Conservation (phyloP, 2,888 invertebrate species). For the Junonia oenone region DNA sequence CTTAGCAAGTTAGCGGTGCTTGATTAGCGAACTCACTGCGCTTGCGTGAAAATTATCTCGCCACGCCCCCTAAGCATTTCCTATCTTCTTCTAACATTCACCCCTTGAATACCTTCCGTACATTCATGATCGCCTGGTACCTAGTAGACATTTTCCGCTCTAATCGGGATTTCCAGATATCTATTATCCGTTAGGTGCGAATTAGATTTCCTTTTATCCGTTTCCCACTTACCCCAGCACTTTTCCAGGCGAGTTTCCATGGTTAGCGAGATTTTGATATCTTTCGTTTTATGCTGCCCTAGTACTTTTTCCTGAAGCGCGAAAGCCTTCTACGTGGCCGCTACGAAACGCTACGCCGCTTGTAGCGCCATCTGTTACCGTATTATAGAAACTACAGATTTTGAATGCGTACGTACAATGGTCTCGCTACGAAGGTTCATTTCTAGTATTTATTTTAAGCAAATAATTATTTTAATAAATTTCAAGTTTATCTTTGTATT, state of each 20-base stretch:
- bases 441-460: no score
- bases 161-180: constrained; percentile 75
- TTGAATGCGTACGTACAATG: no score
- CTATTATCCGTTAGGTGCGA: constrained; percentile 53
- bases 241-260: constrained; percentile 18
- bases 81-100: constrained; percentile 46
- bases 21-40: constrained; percentile 29
- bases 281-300: constrained; percentile 44
- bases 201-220: constrained; percentile 61
- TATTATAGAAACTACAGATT: background rate
- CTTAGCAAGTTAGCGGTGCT: background rate
- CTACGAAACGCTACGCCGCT: constrained; percentile 23
- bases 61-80: constrained; percentile 46
- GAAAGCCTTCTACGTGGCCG: constrained; percentile 42
- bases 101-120: constrained; percentile 26
- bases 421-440: background rate
- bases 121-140: constrained; percentile 56
- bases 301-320: constrained; percentile 47
- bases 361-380: constrained; percentile 11
- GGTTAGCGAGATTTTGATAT: constrained; percentile 26
- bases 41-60: constrained; percentile 41
- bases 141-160: constrained; percentile 77
- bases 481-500: no score
- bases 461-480: no score
- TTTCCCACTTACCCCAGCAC: constrained; percentile 24